Evolutionary conservation across 2,888 invertebrate genomes (phyloP), one percentile per base, ranked within the genome.

Genomic region (Muschampia plurimacula): DNA sequence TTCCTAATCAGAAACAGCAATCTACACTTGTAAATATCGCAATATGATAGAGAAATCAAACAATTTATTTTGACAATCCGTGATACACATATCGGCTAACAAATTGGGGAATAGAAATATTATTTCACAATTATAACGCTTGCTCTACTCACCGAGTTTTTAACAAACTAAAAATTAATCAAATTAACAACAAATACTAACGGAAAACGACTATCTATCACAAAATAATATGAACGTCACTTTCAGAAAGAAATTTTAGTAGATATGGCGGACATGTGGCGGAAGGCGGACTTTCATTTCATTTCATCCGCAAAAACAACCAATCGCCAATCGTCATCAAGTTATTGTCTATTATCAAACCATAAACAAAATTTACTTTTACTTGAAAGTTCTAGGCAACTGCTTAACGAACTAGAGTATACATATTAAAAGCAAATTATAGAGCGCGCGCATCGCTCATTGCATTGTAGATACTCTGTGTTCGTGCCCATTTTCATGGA

Each of bases 231-330:
- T 83, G 89, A 90, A 93, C 89, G 91, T 91, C 93, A 92, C 89
- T 90, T 83, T 87, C 7, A 88, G 86, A 89, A 88, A 88, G 87
- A 91, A 89, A 88, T 89, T 91, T 89, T 88, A 88, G 86, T 86
- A 91, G 89, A 84, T 91, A 91, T 93, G 92, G 92, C 92, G 91
- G 92, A 93, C 92, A 91, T 93, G 92, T 92, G 91, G 90, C 89
- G 89, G 86, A 81, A 80, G 82, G 85, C 84, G 86, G 84, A 90
- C 92, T 92, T 92, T 90, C 90, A 89, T 90, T 84, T 85, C 83
- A 82, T 86, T 87, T 87, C 84, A 80, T 83, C 84, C 74, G 69
- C 74, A 74, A 74, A 41, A 62, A 62, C 67, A 72, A 82, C 82
- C 81, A 81, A 80, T 72, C 62, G 80, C 80, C 82, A 84, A 82